phyloP scores from a whole-genome alignment of 1,140 invertebrate genomes.

The Zaprionus vittiger region DNA sequence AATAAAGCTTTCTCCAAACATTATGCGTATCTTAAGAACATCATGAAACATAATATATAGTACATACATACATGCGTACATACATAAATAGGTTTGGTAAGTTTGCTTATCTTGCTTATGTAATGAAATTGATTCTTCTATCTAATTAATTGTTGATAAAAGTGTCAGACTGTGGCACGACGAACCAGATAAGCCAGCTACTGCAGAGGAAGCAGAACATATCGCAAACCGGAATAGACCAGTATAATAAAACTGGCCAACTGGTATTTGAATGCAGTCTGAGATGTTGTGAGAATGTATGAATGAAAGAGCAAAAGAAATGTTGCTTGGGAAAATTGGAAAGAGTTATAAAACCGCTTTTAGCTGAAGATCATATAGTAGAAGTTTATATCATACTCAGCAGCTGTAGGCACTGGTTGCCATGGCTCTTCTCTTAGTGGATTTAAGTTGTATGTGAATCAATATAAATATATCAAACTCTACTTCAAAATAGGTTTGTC shows the following conservation, averaged over 20 bases:
- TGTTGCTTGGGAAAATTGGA: conserved; percentile 5
- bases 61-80: too few relatives aligned
- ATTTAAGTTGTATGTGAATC: too few relatives aligned
- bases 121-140: conserved; percentile 2
- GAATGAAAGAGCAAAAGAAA: background rate
- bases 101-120: conserved; percentile 3
- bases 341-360: background rate
- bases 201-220: background rate
- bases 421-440: too few relatives aligned
- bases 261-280: conserved; percentile 6
- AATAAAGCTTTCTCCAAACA: too few relatives aligned
- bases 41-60: too few relatives aligned
- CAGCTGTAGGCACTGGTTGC: too few relatives aligned
- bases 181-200: conserved; percentile 4
- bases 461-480: too few relatives aligned
- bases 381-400: background rate
- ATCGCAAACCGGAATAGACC: conserved; percentile 5
- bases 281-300: background rate
- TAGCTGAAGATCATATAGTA: background rate
- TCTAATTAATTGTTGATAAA: conserved; percentile 8
- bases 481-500: background rate
- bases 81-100: background rate
- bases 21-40: too few relatives aligned
- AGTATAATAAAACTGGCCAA: conserved; percentile 7
- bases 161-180: background rate